A percentile compares a stretch with the other conserved stretches of the same genome.
Evolutionary conservation across 2,888 invertebrate species (phyloP).

Genomic region (Bugula neritina): DNA sequence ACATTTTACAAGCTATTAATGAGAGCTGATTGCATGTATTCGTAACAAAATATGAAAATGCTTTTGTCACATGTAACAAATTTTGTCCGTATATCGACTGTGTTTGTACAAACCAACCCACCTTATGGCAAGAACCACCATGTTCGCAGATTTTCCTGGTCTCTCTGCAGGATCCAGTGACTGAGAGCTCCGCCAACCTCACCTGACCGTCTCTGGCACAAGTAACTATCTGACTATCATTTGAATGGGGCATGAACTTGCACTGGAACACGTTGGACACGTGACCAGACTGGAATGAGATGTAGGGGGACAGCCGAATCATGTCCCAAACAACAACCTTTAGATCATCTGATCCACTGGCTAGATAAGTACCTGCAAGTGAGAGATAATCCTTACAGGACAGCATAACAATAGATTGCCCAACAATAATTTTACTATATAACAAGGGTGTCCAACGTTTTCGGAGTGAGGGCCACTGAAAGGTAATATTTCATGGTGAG

Average conservation of each 20-base stretch:
- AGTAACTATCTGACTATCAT: conserved; percentile 76
- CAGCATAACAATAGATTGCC: conserved; percentile 28
- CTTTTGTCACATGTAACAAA: no score
- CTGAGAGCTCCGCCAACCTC: conserved; percentile 58
- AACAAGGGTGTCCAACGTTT: conserved; percentile 9
- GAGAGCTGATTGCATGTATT: no score
- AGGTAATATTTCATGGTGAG: no score
- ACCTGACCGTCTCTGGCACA: conserved; percentile 86
- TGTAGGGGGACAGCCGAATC: conserved; percentile 64
- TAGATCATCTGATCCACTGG: conserved; percentile 86
- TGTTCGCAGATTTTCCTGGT: conserved; percentile 66
- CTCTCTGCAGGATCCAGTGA: conserved; percentile 57
- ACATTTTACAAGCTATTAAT: no score
- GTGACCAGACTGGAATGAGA: conserved; percentile 74
- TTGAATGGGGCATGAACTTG: conserved; percentile 75
- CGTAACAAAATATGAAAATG: no score
- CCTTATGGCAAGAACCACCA: conserved; percentile 74
- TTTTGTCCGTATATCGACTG: no score
- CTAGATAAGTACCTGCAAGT: conserved; percentile 63
- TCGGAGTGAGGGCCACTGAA: no score
- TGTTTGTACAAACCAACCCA: no score
- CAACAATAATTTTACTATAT: neutral
- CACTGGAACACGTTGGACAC: conserved; percentile 80
- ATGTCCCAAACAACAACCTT: conserved; percentile 85
- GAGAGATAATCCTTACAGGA: no score